Conservation (phyloP, 1,140 invertebrate species). For the Callitettix versicolor region DNA sequence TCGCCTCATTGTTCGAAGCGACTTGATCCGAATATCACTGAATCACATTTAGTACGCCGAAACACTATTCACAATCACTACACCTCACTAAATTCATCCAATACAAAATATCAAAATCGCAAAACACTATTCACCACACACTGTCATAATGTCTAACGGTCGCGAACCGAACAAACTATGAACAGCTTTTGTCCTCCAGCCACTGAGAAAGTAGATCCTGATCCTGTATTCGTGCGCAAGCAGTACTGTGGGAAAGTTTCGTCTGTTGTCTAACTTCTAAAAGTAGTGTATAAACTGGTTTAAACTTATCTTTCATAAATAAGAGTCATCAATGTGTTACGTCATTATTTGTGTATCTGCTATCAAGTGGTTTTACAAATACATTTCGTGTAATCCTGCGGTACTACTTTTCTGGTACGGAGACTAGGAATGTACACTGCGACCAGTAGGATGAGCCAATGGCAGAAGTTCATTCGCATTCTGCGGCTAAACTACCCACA, state of each 20-base stretch:
- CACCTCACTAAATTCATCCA: constrained; percentile 5
- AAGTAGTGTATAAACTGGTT: background rate
- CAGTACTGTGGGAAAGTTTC: constrained; percentile 23
- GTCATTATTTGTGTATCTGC: no score
- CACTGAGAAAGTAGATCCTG: constrained; percentile 16
- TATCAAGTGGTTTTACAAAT: no score
- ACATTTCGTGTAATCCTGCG: no score
- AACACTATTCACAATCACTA: constrained; percentile 7
- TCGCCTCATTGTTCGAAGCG: constrained; percentile 21
- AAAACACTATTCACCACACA: background rate
- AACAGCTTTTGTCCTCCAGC: constrained; percentile 20
- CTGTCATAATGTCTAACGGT: constrained; percentile 10
- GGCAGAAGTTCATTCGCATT: constrained; percentile 21
- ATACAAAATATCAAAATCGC: constrained; percentile 1
- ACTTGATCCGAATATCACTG: constrained; percentile 11
- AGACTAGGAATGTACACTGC: constrained; percentile 14
- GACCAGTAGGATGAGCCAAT: constrained; percentile 15
- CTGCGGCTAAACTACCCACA: background rate
- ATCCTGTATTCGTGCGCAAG: constrained; percentile 18
- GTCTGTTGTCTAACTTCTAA: background rate
- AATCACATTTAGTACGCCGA: constrained; percentile 17
- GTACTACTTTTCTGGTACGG: constrained; percentile 10
- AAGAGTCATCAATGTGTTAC: background rate
- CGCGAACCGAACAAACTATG: constrained; percentile 16
- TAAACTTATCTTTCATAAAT: background rate